Evolutionary conservation across 2,888 invertebrate genomes (phyloP).

Genomic region (Acronicta psi): DNA sequence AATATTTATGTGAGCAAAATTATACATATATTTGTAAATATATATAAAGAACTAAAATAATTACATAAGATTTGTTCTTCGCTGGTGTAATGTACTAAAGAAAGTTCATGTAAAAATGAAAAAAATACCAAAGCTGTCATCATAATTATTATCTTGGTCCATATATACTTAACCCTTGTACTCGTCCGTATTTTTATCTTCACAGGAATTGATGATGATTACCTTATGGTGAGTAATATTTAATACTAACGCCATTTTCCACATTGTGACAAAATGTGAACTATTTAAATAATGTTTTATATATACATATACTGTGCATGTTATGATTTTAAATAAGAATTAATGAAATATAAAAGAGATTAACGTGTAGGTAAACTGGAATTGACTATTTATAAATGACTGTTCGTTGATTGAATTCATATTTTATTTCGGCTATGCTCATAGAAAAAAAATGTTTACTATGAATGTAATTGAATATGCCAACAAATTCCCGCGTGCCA

Average conservation of each 20-base stretch:
- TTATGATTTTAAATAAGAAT: constrained; percentile 10
- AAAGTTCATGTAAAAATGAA: too few relatives aligned
- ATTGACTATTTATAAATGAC: constrained; percentile 42
- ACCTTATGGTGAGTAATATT: constrained; percentile 74
- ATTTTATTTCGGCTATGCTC: not conserved
- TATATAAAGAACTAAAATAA: not conserved
- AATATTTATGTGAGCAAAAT: constrained; percentile 14
- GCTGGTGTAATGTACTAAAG: too few relatives aligned
- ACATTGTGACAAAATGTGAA: constrained; percentile 88
- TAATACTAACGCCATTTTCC: constrained; percentile 75
- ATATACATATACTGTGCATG: not conserved
- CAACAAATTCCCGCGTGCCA: constrained; percentile 46
- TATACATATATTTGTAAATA: not conserved
- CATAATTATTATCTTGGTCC: constrained; percentile 10
- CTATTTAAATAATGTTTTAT: constrained; percentile 44
- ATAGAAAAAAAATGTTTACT: not conserved
- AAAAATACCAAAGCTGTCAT: too few relatives aligned
- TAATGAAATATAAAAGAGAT: constrained; percentile 27
- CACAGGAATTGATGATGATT: constrained; percentile 85
- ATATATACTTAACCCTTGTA: constrained; percentile 54
- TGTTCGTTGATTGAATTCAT: constrained; percentile 3
- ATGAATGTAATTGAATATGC: constrained; percentile 8
- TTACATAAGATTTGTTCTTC: too few relatives aligned
- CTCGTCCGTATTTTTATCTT: constrained; percentile 85
- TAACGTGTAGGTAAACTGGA: constrained; percentile 45